Conservation (phyloP, 2,888 invertebrate genomes). For the Folsomia manolachei region DNA sequence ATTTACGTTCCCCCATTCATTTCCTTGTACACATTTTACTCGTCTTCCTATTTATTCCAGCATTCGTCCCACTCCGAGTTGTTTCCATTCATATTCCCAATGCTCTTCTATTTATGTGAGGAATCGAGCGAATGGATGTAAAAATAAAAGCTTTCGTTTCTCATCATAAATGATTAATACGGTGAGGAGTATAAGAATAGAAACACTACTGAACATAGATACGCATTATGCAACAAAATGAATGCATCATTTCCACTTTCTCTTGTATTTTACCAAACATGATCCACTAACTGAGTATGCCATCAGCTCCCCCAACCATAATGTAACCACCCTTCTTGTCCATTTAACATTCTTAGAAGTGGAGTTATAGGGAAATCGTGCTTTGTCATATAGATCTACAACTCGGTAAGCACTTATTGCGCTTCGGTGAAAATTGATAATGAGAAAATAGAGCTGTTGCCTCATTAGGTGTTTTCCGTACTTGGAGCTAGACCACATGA, state of each 20-base stretch:
- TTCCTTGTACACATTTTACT: not conserved
- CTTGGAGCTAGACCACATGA: no score
- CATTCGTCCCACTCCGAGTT: no score
- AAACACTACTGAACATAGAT: not conserved
- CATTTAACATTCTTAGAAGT: not conserved
- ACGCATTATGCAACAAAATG: no score
- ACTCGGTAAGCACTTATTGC: not conserved
- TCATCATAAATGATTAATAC: slow-evolving; percentile 6
- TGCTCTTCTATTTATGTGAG: not conserved
- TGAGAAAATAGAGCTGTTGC: not conserved
- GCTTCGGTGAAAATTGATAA: not conserved
- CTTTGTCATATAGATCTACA: no score
- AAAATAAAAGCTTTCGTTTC: not conserved
- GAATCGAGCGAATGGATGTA: not conserved
- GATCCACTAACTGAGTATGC: no score
- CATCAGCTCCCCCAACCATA: no score
- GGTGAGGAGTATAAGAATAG: not conserved
- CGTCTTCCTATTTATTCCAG: not conserved
- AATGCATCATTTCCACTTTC: not conserved
- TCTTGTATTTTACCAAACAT: not conserved
- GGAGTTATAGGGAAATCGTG: not conserved
- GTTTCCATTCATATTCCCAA: not conserved
- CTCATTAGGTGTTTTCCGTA: no score
- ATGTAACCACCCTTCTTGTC: not conserved
- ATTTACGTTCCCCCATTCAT: not conserved